Evolutionary conservation across 1,140 invertebrate species (phyloP), one percentile per base, ranked within the genome.

Genomic region (Brachionus sp.): DNA sequence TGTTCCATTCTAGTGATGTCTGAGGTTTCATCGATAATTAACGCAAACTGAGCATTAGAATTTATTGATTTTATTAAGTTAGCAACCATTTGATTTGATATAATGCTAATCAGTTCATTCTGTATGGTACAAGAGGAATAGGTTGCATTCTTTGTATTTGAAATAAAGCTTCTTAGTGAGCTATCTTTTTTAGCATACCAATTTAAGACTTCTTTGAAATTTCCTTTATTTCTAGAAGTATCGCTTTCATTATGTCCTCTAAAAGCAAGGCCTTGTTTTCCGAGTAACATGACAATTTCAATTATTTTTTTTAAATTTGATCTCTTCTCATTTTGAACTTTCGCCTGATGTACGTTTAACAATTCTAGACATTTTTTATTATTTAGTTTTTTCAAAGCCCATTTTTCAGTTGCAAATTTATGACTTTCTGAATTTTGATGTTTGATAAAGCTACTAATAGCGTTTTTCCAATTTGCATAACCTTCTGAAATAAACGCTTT

Each of bases 241-340:
- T 77, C 37, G 6, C 13, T 16, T 16, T 77, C 75, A 16, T 19
- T 3, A 57, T 77, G 75, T 29, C 5, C 75, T 35, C 75, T 7
- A 33, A 77, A 77, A 53, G 75, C 75, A 12, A 77, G 25, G 53
- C 75, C 75, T 16, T 77, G 44, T 33, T 77, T 77, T 7, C 25
- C 75, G 0, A 77, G 16, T 16, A 77, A 77, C 13, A 35, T 57
- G 29, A 77, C 53, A 4, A 35, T 29, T 57, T 57, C n/a, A 12
- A 77, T 77, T 33, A 77, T 77, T 57, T 77, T 57, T 33, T 23
- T 35, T 33, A 37, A 57, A 77, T 77, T 53, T 37, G 33, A 13
- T 77, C 75, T 25, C 13, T 77, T 77, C 16, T 33, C 10, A n/a
- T n/a, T n/a, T 77, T 53, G 44, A 23, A 33, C 16, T 33, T 33